Conservation (phyloP, 2,113 vertebrate species). For the Oryzias melastigma region DNA sequence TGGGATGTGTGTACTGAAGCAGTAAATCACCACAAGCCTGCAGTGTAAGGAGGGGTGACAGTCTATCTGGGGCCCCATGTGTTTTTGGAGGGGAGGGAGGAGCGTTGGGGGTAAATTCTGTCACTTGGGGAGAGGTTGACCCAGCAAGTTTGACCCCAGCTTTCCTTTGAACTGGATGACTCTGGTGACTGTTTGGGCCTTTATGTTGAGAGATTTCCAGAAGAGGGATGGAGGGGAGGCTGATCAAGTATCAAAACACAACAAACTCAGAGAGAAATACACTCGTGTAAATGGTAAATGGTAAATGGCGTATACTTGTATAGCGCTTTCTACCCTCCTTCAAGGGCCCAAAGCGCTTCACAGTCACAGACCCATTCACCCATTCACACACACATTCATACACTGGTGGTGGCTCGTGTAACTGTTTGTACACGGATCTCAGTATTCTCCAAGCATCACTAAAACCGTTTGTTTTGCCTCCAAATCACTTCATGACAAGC, state of each 20-base stretch:
- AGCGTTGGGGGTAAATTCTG: constrained; percentile 58
- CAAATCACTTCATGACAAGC: too few species aligned
- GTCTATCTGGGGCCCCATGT: constrained; percentile 53
- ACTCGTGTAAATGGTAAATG: neutral
- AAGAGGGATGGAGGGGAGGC: constrained; percentile 55
- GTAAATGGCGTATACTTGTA: too few species aligned
- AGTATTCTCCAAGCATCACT: constrained; percentile 41
- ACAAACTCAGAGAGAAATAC: neutral
- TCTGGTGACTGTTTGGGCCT: constrained; percentile 46
- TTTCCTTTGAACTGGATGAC: constrained; percentile 68
- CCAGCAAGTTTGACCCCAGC: constrained; percentile 58
- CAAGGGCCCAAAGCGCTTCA: too few species aligned
- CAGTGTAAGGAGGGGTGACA: constrained; percentile 45
- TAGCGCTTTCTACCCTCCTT: too few species aligned
- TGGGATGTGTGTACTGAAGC: constrained; percentile 52
- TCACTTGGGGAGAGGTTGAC: constrained; percentile 63
- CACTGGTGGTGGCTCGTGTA: too few species aligned
- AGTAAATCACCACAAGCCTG: constrained; percentile 62
- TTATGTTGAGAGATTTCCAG: constrained; percentile 67
- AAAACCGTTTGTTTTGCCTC: constrained; percentile 6
- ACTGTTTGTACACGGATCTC: constrained; percentile 1
- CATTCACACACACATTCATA: too few species aligned
- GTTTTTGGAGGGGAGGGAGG: constrained; percentile 58
- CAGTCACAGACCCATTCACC: too few species aligned
- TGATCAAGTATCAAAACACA: constrained; percentile 20